Percentiles rank a stretch among this genome's conserved stretches.
These are phyloP conservation scores for Germaria angustata DNA, from an alignment of 2,888 invertebrate genomes.

Conservation along the genomic window DNA sequence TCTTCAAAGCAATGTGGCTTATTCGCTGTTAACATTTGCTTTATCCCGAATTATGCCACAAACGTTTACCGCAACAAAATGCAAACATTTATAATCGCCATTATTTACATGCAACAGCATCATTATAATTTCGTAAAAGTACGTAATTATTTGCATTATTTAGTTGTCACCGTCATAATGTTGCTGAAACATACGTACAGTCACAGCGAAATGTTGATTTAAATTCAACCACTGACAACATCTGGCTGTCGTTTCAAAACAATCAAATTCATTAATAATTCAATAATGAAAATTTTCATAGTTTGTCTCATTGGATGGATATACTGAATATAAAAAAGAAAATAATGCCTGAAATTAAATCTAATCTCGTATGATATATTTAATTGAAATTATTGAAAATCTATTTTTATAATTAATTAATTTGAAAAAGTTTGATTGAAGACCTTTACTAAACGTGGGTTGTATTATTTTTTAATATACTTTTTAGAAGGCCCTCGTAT, in stretches of 20 bases:
- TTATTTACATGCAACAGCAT: neutral
- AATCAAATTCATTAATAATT: constrained; percentile 14
- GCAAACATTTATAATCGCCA: constrained; percentile 15
- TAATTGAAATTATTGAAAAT: no score
- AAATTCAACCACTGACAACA: constrained; percentile 8
- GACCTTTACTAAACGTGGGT: no score
- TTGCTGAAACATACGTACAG: neutral
- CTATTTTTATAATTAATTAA: no score
- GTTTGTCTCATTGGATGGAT: neutral
- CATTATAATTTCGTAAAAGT: neutral
- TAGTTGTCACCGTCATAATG: neutral
- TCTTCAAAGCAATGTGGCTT: neutral
- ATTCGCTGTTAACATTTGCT: neutral
- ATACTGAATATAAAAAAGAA: no score
- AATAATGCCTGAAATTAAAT: neutral
- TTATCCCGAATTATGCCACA: neutral
- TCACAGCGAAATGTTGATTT: constrained; percentile 3
- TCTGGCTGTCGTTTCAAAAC: constrained; percentile 2
- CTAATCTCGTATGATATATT: no score
- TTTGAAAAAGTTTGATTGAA: no score
- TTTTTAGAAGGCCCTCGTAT: no score
- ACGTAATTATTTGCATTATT: neutral
- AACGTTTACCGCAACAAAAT: constrained; percentile 9
- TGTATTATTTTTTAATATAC: no score
- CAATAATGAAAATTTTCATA: neutral